Base-by-base conservation (phyloP, 2,113 vertebrate species). In the Synodontis membranacea region DNA sequence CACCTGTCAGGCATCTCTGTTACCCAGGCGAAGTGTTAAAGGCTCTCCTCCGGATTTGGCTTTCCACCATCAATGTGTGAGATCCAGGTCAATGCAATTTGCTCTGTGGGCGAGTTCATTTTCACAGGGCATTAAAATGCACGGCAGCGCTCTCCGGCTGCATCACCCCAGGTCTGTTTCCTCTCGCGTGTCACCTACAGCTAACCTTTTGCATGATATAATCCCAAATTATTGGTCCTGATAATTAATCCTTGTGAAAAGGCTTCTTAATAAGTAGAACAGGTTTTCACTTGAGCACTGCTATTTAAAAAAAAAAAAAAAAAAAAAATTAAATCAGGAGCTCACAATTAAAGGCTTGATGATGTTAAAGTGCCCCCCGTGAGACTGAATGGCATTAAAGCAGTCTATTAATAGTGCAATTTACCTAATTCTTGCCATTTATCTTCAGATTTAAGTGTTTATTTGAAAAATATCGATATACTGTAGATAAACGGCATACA, bases 31-130 rank as follows among this genome's bases (percentile, higher is more conserved):
- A 90, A 90, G 91, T 87, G 88, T 90, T 89, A 88, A 89, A 89
- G 78, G 70, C 86, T 84, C 82, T 86, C 85, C 88, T 34, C 50
- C 14, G 58, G 83, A 83, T 84, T 88, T 84, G 88, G 62, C 88
- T 92, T 89, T 89, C 84, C 87, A 86, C 88, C 82, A 78, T 82
- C 86, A 89, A 84, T 60, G 89, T 80, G 88, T 82, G 83, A 84
- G 79, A 86, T 92, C 89, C 92, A 91, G 91, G 92, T 92, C 92
- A 92, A 87, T 88, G 90, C 87, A 91, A 92, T 92, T 92, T 91
- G 88, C 90, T 91, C 88, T 75, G 85, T 83, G 68, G 90, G 87
- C 87, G 83, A 87, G 91, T 91, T 91, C 90, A 91, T 91, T 91
- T 91, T 92, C 85, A 82, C 86, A 87, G 79, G 83, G 85, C 88